Evolutionary conservation across 2,888 invertebrate genomes (phyloP).

Genomic region (Kuschelorhynchus macadamiae): DNA sequence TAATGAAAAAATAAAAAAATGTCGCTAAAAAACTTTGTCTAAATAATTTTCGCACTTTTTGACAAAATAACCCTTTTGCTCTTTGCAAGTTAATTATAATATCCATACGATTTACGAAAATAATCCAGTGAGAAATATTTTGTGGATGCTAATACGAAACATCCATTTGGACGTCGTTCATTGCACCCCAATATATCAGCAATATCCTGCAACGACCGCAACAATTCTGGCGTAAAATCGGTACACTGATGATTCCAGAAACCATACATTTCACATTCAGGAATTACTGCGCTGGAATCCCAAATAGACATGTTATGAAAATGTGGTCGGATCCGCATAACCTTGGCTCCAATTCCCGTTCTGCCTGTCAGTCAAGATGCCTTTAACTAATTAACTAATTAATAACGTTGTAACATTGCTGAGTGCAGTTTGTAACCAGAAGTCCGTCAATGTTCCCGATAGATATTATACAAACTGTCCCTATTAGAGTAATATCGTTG

Average conservation of each 20-base stretch:
- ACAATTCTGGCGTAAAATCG: conserved; percentile 36
- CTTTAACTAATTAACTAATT: conserved; percentile 62
- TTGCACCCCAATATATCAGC: not conserved
- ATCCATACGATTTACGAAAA: too few relatives aligned
- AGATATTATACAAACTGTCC: too few relatives aligned
- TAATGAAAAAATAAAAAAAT: too few relatives aligned
- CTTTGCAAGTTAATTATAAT: too few relatives aligned
- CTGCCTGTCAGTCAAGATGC: conserved; percentile 60
- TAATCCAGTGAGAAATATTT: too few relatives aligned
- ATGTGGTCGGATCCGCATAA: conserved; percentile 43
- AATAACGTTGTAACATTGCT: conserved; percentile 61
- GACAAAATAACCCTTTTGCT: too few relatives aligned
- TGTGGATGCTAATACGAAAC: too few relatives aligned
- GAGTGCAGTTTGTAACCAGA: conserved; percentile 40
- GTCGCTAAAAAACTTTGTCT: too few relatives aligned
- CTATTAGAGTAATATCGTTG: too few relatives aligned
- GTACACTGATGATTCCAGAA: conserved; percentile 34
- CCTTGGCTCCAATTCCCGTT: conserved; percentile 34
- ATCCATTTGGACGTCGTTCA: too few relatives aligned
- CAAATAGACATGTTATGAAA: conserved; percentile 51
- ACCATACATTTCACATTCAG: conserved; percentile 49
- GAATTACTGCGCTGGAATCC: conserved; percentile 44
- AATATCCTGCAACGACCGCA: conserved; percentile 32
- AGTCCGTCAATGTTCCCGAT: conserved; percentile 1
- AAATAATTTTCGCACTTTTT: too few relatives aligned